Percentiles rank a stretch among this genome's conserved stretches.
These are phyloP conservation scores for Amphiura filiformis DNA, from an alignment of 35 echinoderm and acorn worm genomes.

Conservation along the genomic window DNA sequence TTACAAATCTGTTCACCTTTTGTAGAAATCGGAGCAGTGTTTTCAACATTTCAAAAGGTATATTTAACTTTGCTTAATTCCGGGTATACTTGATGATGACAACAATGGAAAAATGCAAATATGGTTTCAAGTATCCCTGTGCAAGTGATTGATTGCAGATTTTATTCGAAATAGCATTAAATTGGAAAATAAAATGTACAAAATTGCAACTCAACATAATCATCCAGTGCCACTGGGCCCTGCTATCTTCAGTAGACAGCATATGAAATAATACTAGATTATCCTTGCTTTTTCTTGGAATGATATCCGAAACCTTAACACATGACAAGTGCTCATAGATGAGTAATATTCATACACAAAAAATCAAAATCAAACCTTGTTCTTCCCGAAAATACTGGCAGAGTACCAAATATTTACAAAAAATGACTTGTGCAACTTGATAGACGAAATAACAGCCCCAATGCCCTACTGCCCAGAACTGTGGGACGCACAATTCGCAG, in stretches of 20 bases:
- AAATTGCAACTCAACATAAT: not conserved
- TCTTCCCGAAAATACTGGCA: not conserved
- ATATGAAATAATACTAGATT: not conserved
- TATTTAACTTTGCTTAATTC: not conserved
- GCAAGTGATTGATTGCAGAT: not conserved
- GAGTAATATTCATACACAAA: not conserved
- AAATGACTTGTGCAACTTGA: not conserved
- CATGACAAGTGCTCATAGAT: not conserved
- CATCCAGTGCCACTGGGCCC: not conserved
- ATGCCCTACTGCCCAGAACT: too few relatives aligned
- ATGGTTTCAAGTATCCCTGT: not conserved
- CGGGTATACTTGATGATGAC: not conserved
- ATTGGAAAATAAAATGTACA: not conserved
- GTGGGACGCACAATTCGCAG: too few relatives aligned
- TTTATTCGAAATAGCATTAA: not conserved
- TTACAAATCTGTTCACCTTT: not conserved
- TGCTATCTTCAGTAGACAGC: not conserved
- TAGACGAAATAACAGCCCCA: too few relatives aligned
- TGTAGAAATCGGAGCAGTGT: not conserved
- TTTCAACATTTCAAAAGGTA: not conserved
- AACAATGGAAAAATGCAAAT: not conserved
- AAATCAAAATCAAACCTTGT: not conserved
- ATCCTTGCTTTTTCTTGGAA: not conserved
- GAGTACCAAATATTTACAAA: not conserved
- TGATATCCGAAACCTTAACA: not conserved